Evolutionary conservation across 2,113 vertebrate species (phyloP).

Genomic region (Anarrhichthys ocellatus): DNA sequence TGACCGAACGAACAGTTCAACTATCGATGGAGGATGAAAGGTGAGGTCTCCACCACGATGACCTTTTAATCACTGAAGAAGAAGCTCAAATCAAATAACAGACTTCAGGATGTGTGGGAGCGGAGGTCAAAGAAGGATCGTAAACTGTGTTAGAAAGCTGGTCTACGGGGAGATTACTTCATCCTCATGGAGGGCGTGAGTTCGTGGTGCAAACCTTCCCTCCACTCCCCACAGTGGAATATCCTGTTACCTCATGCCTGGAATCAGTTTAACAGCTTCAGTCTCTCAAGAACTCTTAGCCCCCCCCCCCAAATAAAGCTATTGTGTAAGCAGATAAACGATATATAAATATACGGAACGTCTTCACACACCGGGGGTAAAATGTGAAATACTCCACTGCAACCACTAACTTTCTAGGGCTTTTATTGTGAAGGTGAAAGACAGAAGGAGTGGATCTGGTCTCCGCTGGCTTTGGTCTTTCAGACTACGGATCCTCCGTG

Average conservation of each 20-base stretch:
- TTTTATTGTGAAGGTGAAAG: too few species aligned
- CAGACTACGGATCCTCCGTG: too few species aligned
- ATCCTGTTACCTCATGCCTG: conserved; percentile 53
- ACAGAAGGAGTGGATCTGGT: too few species aligned
- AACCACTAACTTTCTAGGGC: too few species aligned
- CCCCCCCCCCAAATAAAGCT: neutral
- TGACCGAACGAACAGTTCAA: too few species aligned
- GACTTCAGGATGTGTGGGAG: too few species aligned
- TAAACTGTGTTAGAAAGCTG: conserved; percentile 43
- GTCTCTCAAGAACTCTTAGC: conserved; percentile 25
- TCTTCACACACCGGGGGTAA: too few species aligned
- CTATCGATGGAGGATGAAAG: too few species aligned
- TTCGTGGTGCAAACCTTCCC: conserved; percentile 34
- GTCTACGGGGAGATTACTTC: conserved; percentile 46
- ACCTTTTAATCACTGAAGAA: neutral
- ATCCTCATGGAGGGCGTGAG: conserved; percentile 24
- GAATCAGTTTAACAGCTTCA: conserved; percentile 39
- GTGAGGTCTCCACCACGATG: too few species aligned
- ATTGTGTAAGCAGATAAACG: neutral
- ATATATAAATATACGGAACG: too few species aligned
- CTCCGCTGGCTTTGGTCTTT: too few species aligned
- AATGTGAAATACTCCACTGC: too few species aligned
- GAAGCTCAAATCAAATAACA: neutral
- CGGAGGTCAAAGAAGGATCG: conserved; percentile 8
- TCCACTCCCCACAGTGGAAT: conserved; percentile 43